Percentiles rank a stretch among this genome's conserved stretches.
phyloP scores from a whole-genome alignment of 2,888 invertebrate species.

The Aphelenchoides bicaudatus region DNA sequence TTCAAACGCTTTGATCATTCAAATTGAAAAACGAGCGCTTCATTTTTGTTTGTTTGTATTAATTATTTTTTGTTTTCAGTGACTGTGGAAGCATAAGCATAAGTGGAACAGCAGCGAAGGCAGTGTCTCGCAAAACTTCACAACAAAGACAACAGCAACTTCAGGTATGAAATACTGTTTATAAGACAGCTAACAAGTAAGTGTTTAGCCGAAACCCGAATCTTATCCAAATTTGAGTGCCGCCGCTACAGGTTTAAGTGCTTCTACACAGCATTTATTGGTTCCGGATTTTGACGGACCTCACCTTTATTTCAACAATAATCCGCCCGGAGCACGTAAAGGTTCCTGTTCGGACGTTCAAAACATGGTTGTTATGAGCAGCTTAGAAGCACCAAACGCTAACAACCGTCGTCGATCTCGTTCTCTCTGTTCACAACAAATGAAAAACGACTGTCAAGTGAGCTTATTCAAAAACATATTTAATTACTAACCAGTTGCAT shows the following conservation, averaged over 20 bases:
- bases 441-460: conserved; percentile 52
- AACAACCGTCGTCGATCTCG: conserved; percentile 44
- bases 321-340: neutral
- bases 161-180: no score
- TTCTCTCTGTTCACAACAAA: conserved; percentile 49
- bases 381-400: conserved; percentile 5
- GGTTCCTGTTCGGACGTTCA: conserved; percentile 11
- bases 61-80: conserved; percentile 12
- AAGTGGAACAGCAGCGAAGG: conserved; percentile 18
- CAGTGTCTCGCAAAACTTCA: conserved; percentile 18
- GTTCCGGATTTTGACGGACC: conserved; percentile 16
- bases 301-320: conserved; percentile 5
- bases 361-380: neutral
- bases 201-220: no score
- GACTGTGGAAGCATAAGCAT: conserved; percentile 3
- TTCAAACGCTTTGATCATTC: no score
- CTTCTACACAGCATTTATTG: neutral
- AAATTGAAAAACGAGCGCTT: no score
- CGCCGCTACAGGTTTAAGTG: conserved; percentile 2
- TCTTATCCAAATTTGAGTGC: no score
- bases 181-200: neutral
- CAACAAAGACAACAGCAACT: conserved; percentile 6
- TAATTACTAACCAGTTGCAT: no score
- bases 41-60: no score
- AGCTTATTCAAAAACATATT: no score